Evolutionary conservation across 2,797 vertebrate species (phyloP).

Genomic region (Hypotaenidia philippensis): DNA sequence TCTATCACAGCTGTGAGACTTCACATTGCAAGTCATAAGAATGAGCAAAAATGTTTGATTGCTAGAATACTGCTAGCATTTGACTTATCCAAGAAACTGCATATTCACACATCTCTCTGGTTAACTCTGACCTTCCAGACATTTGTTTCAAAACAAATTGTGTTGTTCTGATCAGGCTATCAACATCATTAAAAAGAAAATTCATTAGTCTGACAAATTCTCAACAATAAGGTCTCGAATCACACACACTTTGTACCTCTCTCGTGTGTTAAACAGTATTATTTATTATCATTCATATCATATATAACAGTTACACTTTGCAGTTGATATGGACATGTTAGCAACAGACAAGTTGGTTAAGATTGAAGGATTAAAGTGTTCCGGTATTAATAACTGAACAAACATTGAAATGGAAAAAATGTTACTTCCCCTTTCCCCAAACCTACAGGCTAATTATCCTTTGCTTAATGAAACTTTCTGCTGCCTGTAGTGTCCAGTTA

Average conservation of each 20-base stretch:
- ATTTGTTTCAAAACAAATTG: neutral
- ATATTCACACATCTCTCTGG: neutral
- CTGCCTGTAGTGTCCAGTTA: neutral
- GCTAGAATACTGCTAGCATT: neutral
- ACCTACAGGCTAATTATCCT: neutral
- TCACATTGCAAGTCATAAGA: neutral
- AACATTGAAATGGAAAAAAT: neutral
- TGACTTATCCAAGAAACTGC: neutral
- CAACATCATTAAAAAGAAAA: neutral
- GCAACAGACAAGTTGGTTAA: neutral
- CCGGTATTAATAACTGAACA: neutral
- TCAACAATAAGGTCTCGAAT: neutral
- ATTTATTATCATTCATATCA: neutral
- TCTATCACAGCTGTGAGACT: neutral
- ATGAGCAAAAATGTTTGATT: constrained; percentile 14
- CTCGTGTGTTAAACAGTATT: neutral
- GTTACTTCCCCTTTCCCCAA: neutral
- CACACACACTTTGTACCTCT: neutral
- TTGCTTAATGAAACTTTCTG: neutral
- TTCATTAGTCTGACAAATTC: neutral
- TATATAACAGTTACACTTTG: neutral
- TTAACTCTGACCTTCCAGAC: neutral
- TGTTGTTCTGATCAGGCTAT: neutral
- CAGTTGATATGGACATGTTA: neutral
- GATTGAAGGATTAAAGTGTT: neutral